A percentile compares a stretch with the other conserved stretches of the same genome.
Evolutionary conservation across 1,140 invertebrate species (phyloP).

Genomic region (Antheraea pernyi): DNA sequence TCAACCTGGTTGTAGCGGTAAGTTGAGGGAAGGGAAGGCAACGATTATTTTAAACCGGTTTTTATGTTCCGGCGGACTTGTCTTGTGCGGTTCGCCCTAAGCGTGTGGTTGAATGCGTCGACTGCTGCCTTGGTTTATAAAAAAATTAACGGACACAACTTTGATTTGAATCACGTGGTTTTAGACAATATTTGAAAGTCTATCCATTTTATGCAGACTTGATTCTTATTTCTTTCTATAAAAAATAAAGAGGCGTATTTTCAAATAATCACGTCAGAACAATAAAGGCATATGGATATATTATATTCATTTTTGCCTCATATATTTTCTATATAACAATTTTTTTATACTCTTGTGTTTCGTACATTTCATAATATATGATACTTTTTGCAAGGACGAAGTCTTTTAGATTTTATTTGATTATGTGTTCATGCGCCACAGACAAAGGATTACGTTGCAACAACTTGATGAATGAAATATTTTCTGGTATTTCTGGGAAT

Average conservation of each 20-base stretch:
- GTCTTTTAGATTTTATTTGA: background rate
- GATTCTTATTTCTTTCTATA: background rate
- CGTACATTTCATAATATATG: too few species aligned
- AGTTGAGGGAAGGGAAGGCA: conserved; percentile 76
- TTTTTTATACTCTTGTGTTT: background rate
- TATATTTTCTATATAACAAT: background rate
- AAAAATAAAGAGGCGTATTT: background rate
- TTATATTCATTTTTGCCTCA: background rate
- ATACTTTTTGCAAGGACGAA: background rate
- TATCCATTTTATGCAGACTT: background rate
- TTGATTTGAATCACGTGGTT: conserved; percentile 11
- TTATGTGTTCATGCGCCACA: background rate
- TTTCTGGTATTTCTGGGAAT: too few species aligned
- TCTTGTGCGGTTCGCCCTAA: conserved; percentile 32
- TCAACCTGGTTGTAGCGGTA: conserved; percentile 92
- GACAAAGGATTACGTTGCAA: background rate
- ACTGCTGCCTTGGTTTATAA: conserved; percentile 10
- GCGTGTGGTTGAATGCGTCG: conserved; percentile 9
- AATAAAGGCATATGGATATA: background rate
- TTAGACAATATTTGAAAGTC: background rate
- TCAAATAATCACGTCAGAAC: background rate
- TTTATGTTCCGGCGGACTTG: conserved; percentile 46
- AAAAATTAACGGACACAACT: conserved; percentile 11
- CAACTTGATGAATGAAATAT: too few species aligned
- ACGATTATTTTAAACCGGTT: conserved; percentile 54